A percentile compares a stretch with the other conserved stretches of the same genome.
Evolutionary conservation across 2,113 vertebrate genomes (phyloP).

Genomic region (Sylvia atricapilla): DNA sequence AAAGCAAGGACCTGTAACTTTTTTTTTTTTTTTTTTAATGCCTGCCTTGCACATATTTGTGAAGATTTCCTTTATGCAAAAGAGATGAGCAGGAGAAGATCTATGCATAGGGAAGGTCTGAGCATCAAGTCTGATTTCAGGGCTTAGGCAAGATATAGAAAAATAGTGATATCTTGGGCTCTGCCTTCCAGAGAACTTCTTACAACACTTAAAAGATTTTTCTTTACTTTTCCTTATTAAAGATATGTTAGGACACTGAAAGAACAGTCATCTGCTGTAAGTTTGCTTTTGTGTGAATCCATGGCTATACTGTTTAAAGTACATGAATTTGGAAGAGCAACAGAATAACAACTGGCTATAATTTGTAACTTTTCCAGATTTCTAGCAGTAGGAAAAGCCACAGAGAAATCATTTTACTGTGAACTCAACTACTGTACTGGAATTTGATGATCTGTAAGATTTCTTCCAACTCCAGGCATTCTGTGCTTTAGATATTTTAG

Average conservation of each 20-base stretch:
- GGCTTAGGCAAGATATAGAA: background rate
- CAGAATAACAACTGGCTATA: background rate
- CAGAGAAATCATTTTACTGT: background rate
- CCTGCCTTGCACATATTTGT: background rate
- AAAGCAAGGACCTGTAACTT: fast-evolving
- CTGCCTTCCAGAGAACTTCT: background rate
- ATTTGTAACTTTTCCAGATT: background rate
- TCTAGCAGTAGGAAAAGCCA: background rate
- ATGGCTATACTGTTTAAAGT: background rate
- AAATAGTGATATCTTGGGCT: background rate
- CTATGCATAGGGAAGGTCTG: background rate
- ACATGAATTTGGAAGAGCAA: background rate
- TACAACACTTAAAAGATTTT: background rate
- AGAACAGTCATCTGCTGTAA: background rate
- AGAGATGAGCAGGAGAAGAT: background rate
- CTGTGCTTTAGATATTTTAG: background rate
- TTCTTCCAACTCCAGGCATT: background rate
- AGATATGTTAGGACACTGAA: background rate
- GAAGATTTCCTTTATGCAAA: background rate
- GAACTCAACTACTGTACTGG: background rate
- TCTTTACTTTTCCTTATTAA: background rate
- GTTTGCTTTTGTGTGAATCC: background rate
- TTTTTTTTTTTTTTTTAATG: background rate
- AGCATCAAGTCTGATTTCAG: background rate
- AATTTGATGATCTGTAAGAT: background rate